phyloP scores from a whole-genome alignment of 2,888 invertebrate species.

The Osmoderma eremita region DNA sequence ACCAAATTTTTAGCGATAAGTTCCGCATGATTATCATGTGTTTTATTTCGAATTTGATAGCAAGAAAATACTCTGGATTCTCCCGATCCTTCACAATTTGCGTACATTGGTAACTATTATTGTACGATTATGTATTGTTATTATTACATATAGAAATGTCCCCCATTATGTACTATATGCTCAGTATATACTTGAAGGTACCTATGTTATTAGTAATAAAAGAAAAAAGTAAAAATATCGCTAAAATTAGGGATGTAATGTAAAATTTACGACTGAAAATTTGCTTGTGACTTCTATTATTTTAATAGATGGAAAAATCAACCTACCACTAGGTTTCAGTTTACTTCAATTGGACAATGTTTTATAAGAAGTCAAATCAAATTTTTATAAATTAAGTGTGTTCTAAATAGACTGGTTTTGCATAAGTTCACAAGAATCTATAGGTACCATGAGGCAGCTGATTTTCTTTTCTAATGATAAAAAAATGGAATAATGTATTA shows the following conservation, averaged over 20 bases:
- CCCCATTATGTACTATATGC: slow-evolving; percentile 57
- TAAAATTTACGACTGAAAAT: slow-evolving; percentile 28
- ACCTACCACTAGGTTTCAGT: background rate
- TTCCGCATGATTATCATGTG: too few relatives aligned
- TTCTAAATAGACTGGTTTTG: slow-evolving; percentile 43
- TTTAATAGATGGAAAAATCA: background rate
- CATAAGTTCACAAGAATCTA: slow-evolving; percentile 37
- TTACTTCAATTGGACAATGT: too few relatives aligned
- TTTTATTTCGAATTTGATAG: background rate
- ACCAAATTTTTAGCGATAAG: slow-evolving; percentile 43
- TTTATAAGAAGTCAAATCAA: slow-evolving; percentile 37
- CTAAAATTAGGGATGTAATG: slow-evolving; percentile 31
- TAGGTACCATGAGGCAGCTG: slow-evolving; percentile 31
- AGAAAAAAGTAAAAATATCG: slow-evolving; percentile 27
- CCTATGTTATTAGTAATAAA: slow-evolving; percentile 59
- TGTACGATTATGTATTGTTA: slow-evolving; percentile 32
- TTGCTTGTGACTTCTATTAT: slow-evolving; percentile 33
- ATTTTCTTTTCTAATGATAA: too few relatives aligned
- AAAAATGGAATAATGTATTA: too few relatives aligned
- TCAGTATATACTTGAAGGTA: slow-evolving; percentile 60
- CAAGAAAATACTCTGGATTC: background rate
- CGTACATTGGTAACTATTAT: slow-evolving; percentile 22
- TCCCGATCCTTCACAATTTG: too few relatives aligned
- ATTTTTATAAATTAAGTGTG: slow-evolving; percentile 36
- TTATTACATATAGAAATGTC: slow-evolving; percentile 37